A percentile compares a stretch with the other conserved stretches of the same genome.
These are phyloP conservation scores for Nesogale talazaci DNA, from an alignment of 2,113 vertebrate genomes.

Conservation along the genomic window DNA sequence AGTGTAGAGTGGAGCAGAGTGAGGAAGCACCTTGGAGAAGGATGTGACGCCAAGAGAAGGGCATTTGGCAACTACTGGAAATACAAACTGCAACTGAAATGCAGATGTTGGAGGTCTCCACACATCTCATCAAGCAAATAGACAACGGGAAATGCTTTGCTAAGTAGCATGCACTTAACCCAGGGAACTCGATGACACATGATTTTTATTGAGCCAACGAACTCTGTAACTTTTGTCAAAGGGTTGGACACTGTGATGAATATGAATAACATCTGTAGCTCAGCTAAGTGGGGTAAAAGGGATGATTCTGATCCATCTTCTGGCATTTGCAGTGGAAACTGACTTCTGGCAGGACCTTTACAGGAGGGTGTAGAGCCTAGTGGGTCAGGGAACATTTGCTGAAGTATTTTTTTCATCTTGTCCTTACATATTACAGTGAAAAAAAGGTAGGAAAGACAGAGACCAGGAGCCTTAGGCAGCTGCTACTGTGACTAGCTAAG, in stretches of 20 bases:
- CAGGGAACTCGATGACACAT: slow-evolving; percentile 74
- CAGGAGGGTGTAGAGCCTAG: slow-evolving; percentile 46
- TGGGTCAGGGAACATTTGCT: slow-evolving; percentile 52
- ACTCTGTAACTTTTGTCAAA: slow-evolving; percentile 72
- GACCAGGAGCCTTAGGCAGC: background rate
- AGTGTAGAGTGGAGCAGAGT: background rate
- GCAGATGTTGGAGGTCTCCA: slow-evolving; percentile 70
- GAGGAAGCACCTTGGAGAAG: background rate
- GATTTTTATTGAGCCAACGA: slow-evolving; percentile 73
- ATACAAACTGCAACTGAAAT: background rate
- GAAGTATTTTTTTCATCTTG: background rate
- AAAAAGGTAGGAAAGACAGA: background rate
- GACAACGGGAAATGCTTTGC: slow-evolving; percentile 68
- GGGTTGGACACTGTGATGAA: slow-evolving; percentile 60
- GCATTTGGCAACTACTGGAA: background rate
- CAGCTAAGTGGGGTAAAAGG: slow-evolving; percentile 43
- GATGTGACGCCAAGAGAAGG: background rate
- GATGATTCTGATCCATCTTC: slow-evolving; percentile 48
- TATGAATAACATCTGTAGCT: slow-evolving; percentile 73
- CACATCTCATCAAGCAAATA: slow-evolving; percentile 69
- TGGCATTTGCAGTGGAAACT: slow-evolving; percentile 10
- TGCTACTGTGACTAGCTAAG: background rate
- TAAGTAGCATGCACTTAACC: slow-evolving; percentile 79
- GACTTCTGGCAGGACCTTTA: background rate
- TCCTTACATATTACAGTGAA: background rate